Evolutionary conservation across 2,113 vertebrate species (phyloP).

Genomic region (Psophia crepitans): DNA sequence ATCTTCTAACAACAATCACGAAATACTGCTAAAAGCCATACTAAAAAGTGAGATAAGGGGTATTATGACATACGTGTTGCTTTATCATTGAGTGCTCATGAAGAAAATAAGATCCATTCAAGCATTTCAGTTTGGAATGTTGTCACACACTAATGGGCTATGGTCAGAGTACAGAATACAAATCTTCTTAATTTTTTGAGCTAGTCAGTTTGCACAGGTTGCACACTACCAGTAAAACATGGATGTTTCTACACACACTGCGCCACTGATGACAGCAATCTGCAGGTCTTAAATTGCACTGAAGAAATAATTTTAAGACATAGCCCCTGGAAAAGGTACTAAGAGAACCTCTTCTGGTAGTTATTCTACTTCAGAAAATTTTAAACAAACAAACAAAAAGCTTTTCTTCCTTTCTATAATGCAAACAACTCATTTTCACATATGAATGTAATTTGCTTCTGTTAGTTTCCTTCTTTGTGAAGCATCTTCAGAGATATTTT

Average conservation of each 20-base stretch:
- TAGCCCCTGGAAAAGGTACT: not conserved
- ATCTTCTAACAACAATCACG: constrained; percentile 26
- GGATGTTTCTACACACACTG: not conserved
- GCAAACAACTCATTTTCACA: not conserved
- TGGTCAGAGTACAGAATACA: constrained; percentile 13
- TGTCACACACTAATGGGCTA: constrained; percentile 33
- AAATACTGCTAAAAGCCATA: constrained; percentile 14
- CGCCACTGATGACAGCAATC: not conserved
- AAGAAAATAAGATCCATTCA: constrained; percentile 43
- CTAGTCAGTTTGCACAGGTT: not conserved
- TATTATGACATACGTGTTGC: constrained; percentile 23
- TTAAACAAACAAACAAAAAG: not conserved
- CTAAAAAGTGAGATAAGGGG: constrained; percentile 5
- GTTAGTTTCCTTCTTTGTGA: not conserved
- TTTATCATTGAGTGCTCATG: constrained; percentile 34
- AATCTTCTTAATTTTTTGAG: not conserved
- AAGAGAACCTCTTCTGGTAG: not conserved
- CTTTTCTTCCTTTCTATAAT: not conserved
- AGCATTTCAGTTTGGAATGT: constrained; percentile 29
- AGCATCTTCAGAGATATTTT: not conserved
- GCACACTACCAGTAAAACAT: constrained; percentile 8
- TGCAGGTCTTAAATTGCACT: not conserved
- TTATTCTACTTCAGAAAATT: not conserved
- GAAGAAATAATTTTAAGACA: not conserved
- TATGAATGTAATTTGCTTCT: not conserved